phyloP scores from a whole-genome alignment of 2,113 vertebrate species.

The Sinocyclocheilus anophthalmus region DNA sequence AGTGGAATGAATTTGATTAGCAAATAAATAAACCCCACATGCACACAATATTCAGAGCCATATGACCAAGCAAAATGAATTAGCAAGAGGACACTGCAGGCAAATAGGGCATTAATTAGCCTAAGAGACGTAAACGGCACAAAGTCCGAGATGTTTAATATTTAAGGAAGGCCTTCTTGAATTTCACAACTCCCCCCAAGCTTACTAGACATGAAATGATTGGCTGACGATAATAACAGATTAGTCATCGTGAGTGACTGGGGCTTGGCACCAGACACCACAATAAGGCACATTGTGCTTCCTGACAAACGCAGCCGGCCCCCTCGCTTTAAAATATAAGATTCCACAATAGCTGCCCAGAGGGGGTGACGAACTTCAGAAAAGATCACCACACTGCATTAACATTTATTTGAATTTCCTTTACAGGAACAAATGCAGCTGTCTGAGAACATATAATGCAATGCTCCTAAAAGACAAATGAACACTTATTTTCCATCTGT shows the following conservation, averaged over 20 bases:
- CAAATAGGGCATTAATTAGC: conserved; percentile 60
- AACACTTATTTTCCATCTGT: conserved; percentile 31
- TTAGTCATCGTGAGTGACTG: conserved; percentile 63
- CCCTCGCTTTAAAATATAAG: conserved; percentile 60
- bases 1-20: conserved; percentile 31
- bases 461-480: conserved; percentile 47
- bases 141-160: conserved; percentile 55
- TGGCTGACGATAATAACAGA: conserved; percentile 61
- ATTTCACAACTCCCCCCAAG: conserved; percentile 50
- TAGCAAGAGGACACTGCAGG: conserved; percentile 38
- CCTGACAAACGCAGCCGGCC: conserved; percentile 54
- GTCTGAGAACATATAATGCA: conserved; percentile 46
- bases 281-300: conserved; percentile 64
- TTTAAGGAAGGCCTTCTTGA: conserved; percentile 59
- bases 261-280: conserved; percentile 59
- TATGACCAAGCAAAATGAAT: conserved; percentile 50
- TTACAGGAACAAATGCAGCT: conserved; percentile 45
- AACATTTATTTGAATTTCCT: conserved; percentile 59
- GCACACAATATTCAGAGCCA: conserved; percentile 39
- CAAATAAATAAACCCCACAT: conserved; percentile 52
- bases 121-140: conserved; percentile 27
- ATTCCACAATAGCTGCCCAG: conserved; percentile 52
- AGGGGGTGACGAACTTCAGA: conserved; percentile 42
- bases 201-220: conserved; percentile 54
- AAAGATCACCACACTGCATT: conserved; percentile 50